Evolutionary conservation across 1,140 invertebrate genomes (phyloP).

Genomic region (Drosophila willistoni): DNA sequence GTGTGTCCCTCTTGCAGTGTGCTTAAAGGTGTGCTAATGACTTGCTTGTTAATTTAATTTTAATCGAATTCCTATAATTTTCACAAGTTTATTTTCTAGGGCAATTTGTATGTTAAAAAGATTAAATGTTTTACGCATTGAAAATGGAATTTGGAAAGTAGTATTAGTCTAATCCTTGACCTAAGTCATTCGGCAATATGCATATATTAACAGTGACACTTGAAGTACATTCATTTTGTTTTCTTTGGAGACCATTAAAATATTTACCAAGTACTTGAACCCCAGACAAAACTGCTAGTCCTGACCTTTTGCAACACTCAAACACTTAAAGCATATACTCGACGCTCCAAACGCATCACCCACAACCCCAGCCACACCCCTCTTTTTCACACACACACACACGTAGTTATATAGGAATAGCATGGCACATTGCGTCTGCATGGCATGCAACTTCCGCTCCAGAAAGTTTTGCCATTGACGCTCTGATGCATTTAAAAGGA

Average conservation of each 20-base stretch:
- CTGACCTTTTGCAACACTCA: conserved; percentile 57
- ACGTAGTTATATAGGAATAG: background rate
- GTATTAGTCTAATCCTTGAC: conserved; percentile 5
- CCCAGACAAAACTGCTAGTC: conserved; percentile 24
- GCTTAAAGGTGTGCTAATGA: background rate
- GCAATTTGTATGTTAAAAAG: background rate
- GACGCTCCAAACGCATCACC: background rate
- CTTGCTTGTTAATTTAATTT: background rate
- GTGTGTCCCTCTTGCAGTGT: background rate
- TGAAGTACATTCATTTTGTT: conserved; percentile 16
- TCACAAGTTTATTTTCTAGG: too few relatives aligned
- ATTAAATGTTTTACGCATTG: too few relatives aligned
- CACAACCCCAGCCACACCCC: conserved; percentile 22
- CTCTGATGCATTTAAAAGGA: conserved; percentile 46
- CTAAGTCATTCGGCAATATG: background rate
- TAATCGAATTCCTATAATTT: background rate
- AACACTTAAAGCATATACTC: conserved; percentile 47
- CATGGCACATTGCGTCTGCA: conserved; percentile 40
- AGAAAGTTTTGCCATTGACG: conserved; percentile 57
- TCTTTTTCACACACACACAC: conserved; percentile 2
- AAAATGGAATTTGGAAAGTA: background rate
- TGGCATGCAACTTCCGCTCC: conserved; percentile 71
- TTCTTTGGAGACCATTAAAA: conserved; percentile 53
- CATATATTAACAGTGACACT: conserved; percentile 10
- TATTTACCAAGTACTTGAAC: conserved; percentile 66